Conservation (phyloP, 1,140 invertebrate species). For the Semibalanus balanoides region DNA sequence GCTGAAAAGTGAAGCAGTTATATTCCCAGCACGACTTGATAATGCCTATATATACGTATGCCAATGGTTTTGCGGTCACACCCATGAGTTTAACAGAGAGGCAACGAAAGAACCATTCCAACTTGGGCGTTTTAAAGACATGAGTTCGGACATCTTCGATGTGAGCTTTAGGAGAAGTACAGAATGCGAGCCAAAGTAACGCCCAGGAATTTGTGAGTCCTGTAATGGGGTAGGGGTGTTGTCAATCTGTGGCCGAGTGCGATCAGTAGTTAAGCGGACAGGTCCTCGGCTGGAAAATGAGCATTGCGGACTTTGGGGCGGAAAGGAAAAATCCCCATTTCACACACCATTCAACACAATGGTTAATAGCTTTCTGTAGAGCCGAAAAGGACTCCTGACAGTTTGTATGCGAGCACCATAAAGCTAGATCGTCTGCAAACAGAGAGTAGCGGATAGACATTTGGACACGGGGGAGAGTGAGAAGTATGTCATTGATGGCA, state of each 20-base stretch:
- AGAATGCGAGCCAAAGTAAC: not conserved
- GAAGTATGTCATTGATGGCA: not conserved
- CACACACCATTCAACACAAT: not conserved
- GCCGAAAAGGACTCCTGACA: not conserved
- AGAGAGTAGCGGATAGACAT: not conserved
- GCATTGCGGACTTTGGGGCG: not conserved
- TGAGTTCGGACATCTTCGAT: not conserved
- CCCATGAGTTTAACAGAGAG: too few relatives aligned
- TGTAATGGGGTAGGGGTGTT: not conserved
- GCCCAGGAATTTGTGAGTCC: not conserved
- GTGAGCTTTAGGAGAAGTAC: not conserved
- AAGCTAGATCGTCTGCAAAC: not conserved
- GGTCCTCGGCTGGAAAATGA: not conserved
- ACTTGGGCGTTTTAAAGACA: not conserved
- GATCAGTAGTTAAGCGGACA: not conserved
- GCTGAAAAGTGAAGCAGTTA: too few relatives aligned
- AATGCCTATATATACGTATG: too few relatives aligned
- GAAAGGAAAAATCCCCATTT: not conserved
- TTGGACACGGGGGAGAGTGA: not conserved
- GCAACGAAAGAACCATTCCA: too few relatives aligned
- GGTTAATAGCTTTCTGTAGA: not conserved
- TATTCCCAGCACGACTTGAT: too few relatives aligned
- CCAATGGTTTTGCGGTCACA: too few relatives aligned
- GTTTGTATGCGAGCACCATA: not conserved
- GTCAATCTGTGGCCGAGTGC: not conserved